Percentiles rank a stretch among this genome's conserved stretches.
Evolutionary conservation across 2,888 invertebrate genomes (phyloP).

Genomic region (Drosophila limbata): DNA sequence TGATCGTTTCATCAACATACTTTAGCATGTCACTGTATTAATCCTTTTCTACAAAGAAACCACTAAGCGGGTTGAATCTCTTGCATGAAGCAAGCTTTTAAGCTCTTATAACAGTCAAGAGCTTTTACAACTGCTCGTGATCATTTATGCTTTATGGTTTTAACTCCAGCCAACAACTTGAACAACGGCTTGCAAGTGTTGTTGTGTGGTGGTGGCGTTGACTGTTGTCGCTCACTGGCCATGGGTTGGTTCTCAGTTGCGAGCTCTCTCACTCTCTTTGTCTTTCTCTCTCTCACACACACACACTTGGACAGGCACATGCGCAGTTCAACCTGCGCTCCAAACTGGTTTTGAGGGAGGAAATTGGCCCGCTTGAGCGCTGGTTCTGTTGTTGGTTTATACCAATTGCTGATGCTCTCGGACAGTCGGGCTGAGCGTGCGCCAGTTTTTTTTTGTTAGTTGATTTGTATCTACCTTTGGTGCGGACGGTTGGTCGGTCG

Average conservation of each 20-base stretch:
- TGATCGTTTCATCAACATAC: neutral
- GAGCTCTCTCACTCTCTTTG: constrained; percentile 22
- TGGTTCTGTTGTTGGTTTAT: constrained; percentile 57
- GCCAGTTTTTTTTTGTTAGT: constrained; percentile 71
- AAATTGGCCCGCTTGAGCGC: constrained; percentile 63
- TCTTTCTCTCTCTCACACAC: neutral
- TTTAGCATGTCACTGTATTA: neutral
- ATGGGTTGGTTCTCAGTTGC: constrained; percentile 40
- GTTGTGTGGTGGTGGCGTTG: constrained; percentile 8
- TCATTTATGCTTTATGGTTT: constrained; percentile 27
- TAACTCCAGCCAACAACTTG: constrained; percentile 19
- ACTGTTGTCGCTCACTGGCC: constrained; percentile 39
- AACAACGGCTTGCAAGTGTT: constrained; percentile 42
- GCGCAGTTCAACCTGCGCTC: constrained; percentile 77
- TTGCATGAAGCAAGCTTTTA: neutral
- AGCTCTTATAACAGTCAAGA: constrained; percentile 22
- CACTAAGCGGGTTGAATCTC: neutral
- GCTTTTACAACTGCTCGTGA: constrained; percentile 27
- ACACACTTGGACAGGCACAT: constrained; percentile 49
- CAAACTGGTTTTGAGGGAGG: constrained; percentile 82
- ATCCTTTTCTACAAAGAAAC: neutral
- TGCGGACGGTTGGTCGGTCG: constrained; percentile 79
- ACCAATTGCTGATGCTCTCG: constrained; percentile 62
- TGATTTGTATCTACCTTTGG: constrained; percentile 82
- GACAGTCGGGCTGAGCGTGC: constrained; percentile 65